Evolutionary conservation across 2,113 vertebrate genomes (phyloP).

Genomic region (Trogon melanurus): DNA sequence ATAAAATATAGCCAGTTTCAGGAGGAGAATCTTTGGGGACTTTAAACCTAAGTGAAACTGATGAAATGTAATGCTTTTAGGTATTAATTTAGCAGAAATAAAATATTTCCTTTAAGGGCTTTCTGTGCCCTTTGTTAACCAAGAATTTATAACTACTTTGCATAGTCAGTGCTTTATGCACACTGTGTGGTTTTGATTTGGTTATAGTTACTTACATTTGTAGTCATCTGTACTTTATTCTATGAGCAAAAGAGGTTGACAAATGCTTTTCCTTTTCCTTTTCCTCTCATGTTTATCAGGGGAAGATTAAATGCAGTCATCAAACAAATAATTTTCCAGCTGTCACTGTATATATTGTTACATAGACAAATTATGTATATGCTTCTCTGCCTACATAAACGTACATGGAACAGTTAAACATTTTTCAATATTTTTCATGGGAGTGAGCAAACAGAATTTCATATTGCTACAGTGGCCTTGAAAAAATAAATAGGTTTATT

Average conservation of each 20-base stretch:
- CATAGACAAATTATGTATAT: neutral
- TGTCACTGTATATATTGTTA: neutral
- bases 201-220: constrained; percentile 35
- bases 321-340: constrained; percentile 35
- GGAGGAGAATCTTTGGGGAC: constrained; percentile 67
- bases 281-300: neutral
- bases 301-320: constrained; percentile 28
- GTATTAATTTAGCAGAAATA: constrained; percentile 69
- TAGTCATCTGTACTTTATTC: constrained; percentile 12
- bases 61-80: constrained; percentile 70
- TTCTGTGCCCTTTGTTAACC: constrained; percentile 60
- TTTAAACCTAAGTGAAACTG: constrained; percentile 68
- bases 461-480: neutral
- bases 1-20: constrained; percentile 79
- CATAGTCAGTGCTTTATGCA: neutral
- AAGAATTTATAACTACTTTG: constrained; percentile 58
- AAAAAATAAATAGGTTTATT: neutral
- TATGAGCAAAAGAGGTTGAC: constrained; percentile 15
- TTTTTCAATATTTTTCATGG: neutral
- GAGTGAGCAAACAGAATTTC: neutral
- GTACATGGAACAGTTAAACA: neutral
- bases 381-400: neutral
- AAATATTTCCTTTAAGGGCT: constrained; percentile 68
- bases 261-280: neutral
- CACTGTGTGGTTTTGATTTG: constrained; percentile 20